Conservation (phyloP, 2,888 invertebrate species). For the Philonicus albiceps region DNA sequence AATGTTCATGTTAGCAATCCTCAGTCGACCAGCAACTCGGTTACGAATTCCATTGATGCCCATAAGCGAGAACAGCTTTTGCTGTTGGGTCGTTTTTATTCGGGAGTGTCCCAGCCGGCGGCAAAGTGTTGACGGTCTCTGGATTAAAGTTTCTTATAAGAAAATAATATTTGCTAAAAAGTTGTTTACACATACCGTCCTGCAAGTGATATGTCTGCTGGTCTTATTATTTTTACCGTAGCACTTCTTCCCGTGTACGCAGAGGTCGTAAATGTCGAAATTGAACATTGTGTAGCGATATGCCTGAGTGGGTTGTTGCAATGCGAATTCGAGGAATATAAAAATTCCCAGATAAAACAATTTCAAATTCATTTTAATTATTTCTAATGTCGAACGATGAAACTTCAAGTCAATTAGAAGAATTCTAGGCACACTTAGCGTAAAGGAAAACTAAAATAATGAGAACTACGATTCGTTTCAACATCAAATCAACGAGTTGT, state of each 20-base stretch:
- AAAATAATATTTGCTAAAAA: not conserved
- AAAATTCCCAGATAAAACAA: not conserved
- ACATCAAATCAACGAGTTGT: too few species aligned
- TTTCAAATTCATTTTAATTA: not conserved
- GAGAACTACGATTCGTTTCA: too few species aligned
- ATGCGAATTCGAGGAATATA: not conserved
- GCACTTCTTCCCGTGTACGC: too few species aligned
- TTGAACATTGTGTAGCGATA: not conserved
- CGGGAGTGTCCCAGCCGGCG: not conserved
- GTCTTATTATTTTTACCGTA: too few species aligned
- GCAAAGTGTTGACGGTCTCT: too few species aligned
- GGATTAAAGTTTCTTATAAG: not conserved
- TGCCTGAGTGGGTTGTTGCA: not conserved
- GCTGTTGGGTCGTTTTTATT: not conserved
- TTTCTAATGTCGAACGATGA: too few species aligned
- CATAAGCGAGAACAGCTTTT: not conserved
- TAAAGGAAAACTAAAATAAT: not conserved
- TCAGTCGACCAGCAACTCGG: conserved; percentile 50
- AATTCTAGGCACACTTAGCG: not conserved
- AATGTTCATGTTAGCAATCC: conserved; percentile 52
- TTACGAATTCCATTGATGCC: conserved; percentile 53
- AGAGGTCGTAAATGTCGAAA: not conserved
- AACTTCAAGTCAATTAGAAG: not conserved
- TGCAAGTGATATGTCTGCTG: not conserved
- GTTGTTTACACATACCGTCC: not conserved